phyloP scores from a whole-genome alignment of 2,888 invertebrate genomes.

The Oligia fasciuncula region DNA sequence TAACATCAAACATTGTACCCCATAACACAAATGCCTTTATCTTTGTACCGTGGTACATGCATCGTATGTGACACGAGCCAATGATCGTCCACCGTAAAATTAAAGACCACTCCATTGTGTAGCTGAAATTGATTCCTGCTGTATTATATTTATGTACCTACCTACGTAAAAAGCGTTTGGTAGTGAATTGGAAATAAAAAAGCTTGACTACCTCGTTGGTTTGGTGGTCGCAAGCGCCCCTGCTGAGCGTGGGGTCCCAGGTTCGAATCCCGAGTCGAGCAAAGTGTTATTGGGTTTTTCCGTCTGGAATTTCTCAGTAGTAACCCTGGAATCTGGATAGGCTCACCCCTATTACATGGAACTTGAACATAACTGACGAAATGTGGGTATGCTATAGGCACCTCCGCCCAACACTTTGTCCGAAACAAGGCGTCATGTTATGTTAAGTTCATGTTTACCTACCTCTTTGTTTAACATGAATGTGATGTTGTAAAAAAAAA shows the following conservation, averaged over 20 bases:
- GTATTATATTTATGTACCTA: constrained; percentile 11
- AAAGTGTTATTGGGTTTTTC: neutral
- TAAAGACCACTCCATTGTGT: constrained; percentile 48
- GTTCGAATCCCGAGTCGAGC: neutral
- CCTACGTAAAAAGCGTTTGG: constrained; percentile 14
- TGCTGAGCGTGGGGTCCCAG: neutral
- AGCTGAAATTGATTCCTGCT: constrained; percentile 44
- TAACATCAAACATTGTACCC: neutral
- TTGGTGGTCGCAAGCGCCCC: neutral
- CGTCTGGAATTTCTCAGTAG: neutral
- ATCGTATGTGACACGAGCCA: constrained; percentile 23
- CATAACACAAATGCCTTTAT: neutral
- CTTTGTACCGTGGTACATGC: neutral
- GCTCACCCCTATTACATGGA: neutral
- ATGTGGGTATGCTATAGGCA: neutral
- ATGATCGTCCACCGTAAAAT: constrained; percentile 57
- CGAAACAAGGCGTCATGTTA: neutral
- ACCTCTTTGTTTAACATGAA: neutral
- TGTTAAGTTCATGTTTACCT: neutral
- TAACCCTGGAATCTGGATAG: neutral
- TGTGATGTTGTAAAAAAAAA: neutral
- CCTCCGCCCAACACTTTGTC: neutral
- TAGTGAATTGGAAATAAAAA: neutral
- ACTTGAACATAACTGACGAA: neutral
- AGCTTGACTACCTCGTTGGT: neutral